A percentile compares a stretch with the other conserved stretches of the same genome.
Conservation (phyloP, 2,797 vertebrate species). For the Emydoidea blandingii region DNA sequence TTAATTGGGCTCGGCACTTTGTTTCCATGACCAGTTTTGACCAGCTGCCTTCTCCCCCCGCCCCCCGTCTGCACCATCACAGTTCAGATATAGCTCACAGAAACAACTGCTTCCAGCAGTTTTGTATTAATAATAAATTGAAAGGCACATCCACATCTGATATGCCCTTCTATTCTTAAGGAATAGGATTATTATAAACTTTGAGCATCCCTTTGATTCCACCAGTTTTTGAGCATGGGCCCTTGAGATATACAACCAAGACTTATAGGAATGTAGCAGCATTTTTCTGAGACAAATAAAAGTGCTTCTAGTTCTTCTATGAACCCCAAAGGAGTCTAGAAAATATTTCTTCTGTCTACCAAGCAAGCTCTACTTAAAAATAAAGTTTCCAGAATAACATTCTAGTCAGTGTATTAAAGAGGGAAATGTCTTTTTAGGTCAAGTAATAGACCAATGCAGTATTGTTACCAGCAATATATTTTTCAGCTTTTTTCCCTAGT, state of each 20-base stretch:
- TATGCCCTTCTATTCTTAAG: slow-evolving; percentile 18
- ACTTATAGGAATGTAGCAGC: slow-evolving; percentile 8
- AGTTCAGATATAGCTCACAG: slow-evolving; percentile 43
- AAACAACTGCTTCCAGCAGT: slow-evolving; percentile 12
- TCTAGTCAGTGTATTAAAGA: slow-evolving; percentile 10
- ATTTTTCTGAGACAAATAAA: background rate
- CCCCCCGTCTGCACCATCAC: slow-evolving; percentile 4
- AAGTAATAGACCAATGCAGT: background rate
- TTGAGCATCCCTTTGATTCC: background rate
- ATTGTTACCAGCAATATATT: background rate
- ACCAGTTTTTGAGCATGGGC: background rate
- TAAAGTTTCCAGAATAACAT: background rate
- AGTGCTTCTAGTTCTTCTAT: background rate
- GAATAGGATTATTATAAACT: slow-evolving; percentile 15
- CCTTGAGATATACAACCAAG: slow-evolving; percentile 5
- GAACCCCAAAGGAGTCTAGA: background rate
- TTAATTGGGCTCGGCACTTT: slow-evolving; percentile 33
- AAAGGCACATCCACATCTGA: background rate
- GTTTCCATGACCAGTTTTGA: slow-evolving; percentile 53
- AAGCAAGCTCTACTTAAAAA: background rate
- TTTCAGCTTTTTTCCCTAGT: background rate
- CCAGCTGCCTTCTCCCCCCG: slow-evolving; percentile 39
- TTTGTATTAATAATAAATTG: slow-evolving; percentile 41
- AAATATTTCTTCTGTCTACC: background rate
- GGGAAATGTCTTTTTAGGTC: background rate